Evolutionary conservation across 2,888 invertebrate genomes (phyloP).

Genomic region (Danaus chrysippus): DNA sequence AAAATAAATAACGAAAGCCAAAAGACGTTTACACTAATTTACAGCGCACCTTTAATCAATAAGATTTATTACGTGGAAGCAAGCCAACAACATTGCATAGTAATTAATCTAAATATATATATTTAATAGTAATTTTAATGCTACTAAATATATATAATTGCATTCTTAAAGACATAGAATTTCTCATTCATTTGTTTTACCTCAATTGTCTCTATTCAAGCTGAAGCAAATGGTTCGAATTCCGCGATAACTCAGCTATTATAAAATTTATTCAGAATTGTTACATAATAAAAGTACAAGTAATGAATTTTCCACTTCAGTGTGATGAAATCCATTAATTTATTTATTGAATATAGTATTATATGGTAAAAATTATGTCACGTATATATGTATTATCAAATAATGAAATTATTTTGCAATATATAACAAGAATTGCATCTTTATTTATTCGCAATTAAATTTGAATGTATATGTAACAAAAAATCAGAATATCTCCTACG

Average conservation of each 20-base stretch:
- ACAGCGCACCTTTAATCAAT: too few relatives aligned
- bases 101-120: not conserved
- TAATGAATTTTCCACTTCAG: slow-evolving; percentile 7
- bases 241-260: not conserved
- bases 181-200: not conserved
- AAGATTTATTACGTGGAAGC: too few relatives aligned
- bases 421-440: too few relatives aligned
- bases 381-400: too few relatives aligned
- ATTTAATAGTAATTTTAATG: not conserved
- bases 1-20: too few relatives aligned
- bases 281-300: slow-evolving; percentile 15
- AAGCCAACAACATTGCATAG: too few relatives aligned
- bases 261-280: slow-evolving; percentile 23
- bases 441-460: too few relatives aligned
- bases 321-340: slow-evolving; percentile 1
- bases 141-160: not conserved
- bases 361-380: too few relatives aligned
- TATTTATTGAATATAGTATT: not conserved
- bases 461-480: too few relatives aligned
- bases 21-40: too few relatives aligned
- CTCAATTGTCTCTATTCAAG: not conserved
- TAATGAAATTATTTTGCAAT: too few relatives aligned
- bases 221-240: slow-evolving; percentile 3
- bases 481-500: too few relatives aligned
- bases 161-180: not conserved